A percentile compares a stretch with the other conserved stretches of the same genome.
phyloP scores from a whole-genome alignment of 2,113 vertebrate genomes.

The Pleuronectes platessa region DNA sequence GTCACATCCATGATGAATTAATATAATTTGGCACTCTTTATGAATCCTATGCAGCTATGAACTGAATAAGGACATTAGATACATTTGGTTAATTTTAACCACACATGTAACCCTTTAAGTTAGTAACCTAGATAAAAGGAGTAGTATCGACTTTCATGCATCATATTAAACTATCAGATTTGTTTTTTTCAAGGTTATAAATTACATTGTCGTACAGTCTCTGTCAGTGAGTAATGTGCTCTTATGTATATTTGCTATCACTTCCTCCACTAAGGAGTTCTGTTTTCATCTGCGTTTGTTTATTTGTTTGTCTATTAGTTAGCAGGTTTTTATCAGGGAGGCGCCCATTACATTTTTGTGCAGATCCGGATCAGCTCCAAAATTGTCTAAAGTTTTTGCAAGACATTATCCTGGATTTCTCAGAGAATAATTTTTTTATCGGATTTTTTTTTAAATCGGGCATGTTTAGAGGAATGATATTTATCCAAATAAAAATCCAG shows the following conservation, averaged over 20 bases:
- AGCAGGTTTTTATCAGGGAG: background rate
- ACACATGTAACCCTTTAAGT: background rate
- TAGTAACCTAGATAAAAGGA: background rate
- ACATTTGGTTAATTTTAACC: background rate
- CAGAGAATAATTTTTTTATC: too few species aligned
- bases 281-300: background rate
- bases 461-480: too few species aligned
- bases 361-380: too few species aligned
- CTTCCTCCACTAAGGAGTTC: background rate
- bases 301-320: background rate
- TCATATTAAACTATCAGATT: background rate
- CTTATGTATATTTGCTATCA: background rate
- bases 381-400: too few species aligned
- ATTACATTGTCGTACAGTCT: background rate
- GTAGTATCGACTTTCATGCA: background rate
- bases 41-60: background rate
- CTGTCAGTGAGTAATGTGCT: background rate
- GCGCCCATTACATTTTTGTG: too few species aligned
- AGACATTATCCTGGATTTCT: too few species aligned
- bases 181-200: background rate
- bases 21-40: slow-evolving; percentile 1
- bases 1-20: background rate
- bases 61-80: background rate
- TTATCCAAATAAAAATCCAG: too few species aligned
- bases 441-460: too few species aligned